phyloP scores from a whole-genome alignment of 2,797 vertebrate genomes.

The Ctenosaura bakeri region DNA sequence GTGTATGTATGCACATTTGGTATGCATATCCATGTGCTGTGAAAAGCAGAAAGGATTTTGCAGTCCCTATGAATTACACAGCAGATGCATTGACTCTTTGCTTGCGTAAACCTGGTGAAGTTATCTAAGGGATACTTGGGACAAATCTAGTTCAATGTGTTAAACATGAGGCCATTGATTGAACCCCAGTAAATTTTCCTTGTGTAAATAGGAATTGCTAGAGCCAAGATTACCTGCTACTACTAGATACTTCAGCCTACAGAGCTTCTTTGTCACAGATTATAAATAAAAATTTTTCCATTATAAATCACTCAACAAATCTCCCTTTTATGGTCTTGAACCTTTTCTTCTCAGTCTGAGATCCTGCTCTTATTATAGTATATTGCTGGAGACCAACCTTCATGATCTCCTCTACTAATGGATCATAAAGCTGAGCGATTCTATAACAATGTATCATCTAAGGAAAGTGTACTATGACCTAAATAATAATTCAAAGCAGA shows the following conservation, averaged over 20 bases:
- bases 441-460: conserved; percentile 34
- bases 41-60: conserved; percentile 21
- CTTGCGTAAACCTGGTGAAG: conserved; percentile 20
- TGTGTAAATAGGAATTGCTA: conserved; percentile 36
- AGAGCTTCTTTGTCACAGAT: conserved; percentile 35
- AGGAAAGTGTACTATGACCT: conserved; percentile 46
- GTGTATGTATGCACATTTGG: neutral
- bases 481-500: conserved; percentile 32
- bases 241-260: neutral
- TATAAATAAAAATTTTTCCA: neutral
- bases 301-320: conserved; percentile 14
- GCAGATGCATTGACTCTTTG: conserved; percentile 26
- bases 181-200: conserved; percentile 43
- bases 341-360: neutral
- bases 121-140: conserved; percentile 18
- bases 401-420: conserved; percentile 50
- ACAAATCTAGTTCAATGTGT: conserved; percentile 38
- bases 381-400: conserved; percentile 28
- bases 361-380: conserved; percentile 17
- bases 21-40: neutral
- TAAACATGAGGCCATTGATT: conserved; percentile 51
- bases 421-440: conserved; percentile 27
- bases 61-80: conserved; percentile 25
- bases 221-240: conserved; percentile 45
- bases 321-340: conserved; percentile 27